A percentile compares a stretch with the other conserved stretches of the same genome.
phyloP scores from a whole-genome alignment of 2,888 invertebrate genomes.

The Ariolimax columbianus region DNA sequence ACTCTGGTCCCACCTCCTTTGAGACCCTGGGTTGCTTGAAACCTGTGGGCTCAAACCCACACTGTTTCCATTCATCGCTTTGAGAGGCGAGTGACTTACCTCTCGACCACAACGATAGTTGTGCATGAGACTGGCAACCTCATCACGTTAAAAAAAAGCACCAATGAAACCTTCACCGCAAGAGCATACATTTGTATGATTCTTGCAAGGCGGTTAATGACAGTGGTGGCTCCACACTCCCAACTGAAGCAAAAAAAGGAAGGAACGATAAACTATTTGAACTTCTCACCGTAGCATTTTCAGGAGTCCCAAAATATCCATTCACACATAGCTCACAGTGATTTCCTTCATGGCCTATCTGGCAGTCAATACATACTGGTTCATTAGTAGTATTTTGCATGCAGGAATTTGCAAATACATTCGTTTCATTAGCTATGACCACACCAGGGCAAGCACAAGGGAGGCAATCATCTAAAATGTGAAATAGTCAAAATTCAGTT shows the following conservation, averaged over 20 bases:
- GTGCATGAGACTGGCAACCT: too few relatives aligned
- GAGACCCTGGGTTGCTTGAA: too few relatives aligned
- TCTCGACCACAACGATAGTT: too few relatives aligned
- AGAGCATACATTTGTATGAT: too few relatives aligned
- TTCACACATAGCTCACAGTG: conserved; percentile 61
- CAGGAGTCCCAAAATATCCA: conserved; percentile 62
- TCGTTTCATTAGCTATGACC: conserved; percentile 57
- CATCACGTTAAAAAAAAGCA: too few relatives aligned
- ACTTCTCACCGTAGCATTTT: conserved; percentile 55
- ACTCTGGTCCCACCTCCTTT: too few relatives aligned
- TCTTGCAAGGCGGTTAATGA: too few relatives aligned
- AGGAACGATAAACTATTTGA: neutral
- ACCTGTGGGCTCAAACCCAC: too few relatives aligned
- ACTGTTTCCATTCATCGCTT: too few relatives aligned
- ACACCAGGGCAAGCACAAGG: conserved; percentile 69
- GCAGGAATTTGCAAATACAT: conserved; percentile 63
- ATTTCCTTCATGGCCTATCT: conserved; percentile 60
- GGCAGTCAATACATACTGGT: conserved; percentile 58
- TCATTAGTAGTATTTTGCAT: conserved; percentile 29
- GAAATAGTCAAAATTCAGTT: neutral
- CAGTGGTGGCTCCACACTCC: too few relatives aligned
- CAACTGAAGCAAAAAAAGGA: neutral
- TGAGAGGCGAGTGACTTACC: too few relatives aligned
- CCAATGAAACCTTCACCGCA: too few relatives aligned
- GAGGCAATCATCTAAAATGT: conserved; percentile 61